Base-by-base conservation (phyloP, 2,113 vertebrate genomes). In the Sander vitreus region DNA sequence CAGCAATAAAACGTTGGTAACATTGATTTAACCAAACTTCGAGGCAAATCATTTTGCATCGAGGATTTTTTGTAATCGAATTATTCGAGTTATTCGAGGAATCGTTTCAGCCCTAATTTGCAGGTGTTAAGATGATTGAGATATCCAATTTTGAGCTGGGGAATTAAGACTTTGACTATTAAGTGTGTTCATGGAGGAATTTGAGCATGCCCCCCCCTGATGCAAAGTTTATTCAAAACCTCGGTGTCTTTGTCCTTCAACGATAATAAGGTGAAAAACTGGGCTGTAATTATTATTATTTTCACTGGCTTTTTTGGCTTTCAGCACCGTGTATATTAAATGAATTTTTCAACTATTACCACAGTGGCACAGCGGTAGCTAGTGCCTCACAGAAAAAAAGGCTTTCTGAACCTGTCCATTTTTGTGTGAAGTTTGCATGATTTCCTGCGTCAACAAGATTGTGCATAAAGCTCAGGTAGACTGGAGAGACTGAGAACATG, bases 81-180 rank as follows among this genome's bases (percentile, higher is more conserved):
- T n/a, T n/a, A n/a, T n/a, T n/a, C n/a, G n/a, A n/a, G n/a, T n/a
- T n/a, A n/a, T n/a, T n/a, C n/a, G n/a, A n/a, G n/a, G n/a, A n/a
- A n/a, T n/a, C n/a, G n/a, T n/a, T n/a, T n/a, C n/a, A n/a, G n/a
- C n/a, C n/a, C n/a, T n/a, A n/a, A n/a, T n/a, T n/a, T n/a, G 18
- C 64, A 66, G 63, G 27, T 70, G 57, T 58, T 63, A 30, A 16
- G 78, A 66, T 67, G 72, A 53, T 0, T 73, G 43, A 78, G 54
- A 76, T n/a, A 25, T 27, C 9, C 2, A 33, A n/a, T 60, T 75
- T 39, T 25, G 11, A 80, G 70, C 23, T 59, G 21, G 18, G 21
- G 4, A 21, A 60, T 55, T 65, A 18, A 77, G 33, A 69, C 45
- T 19, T 58, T 23, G 15, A 25, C 50, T 66, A 60, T 67, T 72